phyloP scores from a whole-genome alignment of 2,888 invertebrate genomes.

The Drosophila kuntzei region DNA sequence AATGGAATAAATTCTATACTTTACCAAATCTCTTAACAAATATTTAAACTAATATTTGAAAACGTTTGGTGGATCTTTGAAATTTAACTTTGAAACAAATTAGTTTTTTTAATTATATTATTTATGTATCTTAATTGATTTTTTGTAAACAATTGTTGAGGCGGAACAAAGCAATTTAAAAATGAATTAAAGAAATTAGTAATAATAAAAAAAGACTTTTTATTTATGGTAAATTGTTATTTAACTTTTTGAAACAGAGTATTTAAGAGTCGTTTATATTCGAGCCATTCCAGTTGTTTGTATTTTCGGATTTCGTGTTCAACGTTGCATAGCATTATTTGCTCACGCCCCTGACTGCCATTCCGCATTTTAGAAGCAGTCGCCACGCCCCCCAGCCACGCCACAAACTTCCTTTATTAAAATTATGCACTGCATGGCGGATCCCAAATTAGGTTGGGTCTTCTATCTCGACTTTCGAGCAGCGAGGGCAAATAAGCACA shows the following conservation, averaged over 20 bases:
- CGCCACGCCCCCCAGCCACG: slow-evolving; percentile 19
- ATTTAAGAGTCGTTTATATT: not conserved
- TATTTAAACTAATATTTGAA: too few species aligned
- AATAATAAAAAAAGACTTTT: not conserved
- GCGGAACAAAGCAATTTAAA: too few species aligned
- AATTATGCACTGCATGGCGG: slow-evolving; percentile 65
- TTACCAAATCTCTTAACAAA: too few species aligned
- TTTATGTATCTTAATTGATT: too few species aligned
- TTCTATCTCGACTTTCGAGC: slow-evolving; percentile 20
- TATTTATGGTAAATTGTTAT: not conserved
- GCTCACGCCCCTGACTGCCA: slow-evolving; percentile 37
- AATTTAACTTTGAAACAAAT: too few species aligned
- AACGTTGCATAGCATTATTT: slow-evolving; percentile 69
- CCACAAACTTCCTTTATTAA: slow-evolving; percentile 67
- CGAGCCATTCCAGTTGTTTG: slow-evolving; percentile 35
- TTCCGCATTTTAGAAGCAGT: slow-evolving; percentile 10
- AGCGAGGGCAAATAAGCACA: slow-evolving; percentile 34
- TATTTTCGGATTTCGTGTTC: slow-evolving; percentile 57
- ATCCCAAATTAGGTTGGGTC: slow-evolving; percentile 58
- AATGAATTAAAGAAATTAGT: too few species aligned
- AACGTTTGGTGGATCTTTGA: too few species aligned
- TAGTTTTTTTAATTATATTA: not conserved
- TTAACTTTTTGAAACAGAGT: slow-evolving; percentile 13
- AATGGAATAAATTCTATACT: too few species aligned
- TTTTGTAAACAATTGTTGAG: too few species aligned